Base-by-base conservation (phyloP, 2,888 invertebrate species). In the Terebella lapidaria region DNA sequence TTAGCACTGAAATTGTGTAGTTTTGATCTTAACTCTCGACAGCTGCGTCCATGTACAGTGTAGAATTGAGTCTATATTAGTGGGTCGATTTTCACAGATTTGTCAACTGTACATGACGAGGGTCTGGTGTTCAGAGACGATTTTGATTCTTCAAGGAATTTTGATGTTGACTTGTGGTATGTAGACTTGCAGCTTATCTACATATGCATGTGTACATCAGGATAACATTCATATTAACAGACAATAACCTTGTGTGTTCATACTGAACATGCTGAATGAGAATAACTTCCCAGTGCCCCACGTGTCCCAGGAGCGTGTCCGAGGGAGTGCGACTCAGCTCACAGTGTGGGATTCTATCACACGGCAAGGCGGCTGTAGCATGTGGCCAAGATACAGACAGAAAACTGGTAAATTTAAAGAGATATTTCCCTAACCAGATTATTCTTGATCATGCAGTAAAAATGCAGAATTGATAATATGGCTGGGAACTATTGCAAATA, bases 111-210 rank as follows among this genome's bases (percentile, higher is more conserved):
- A 3, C 72, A 80, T 59, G 68, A 75, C 29, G 69, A 76, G 26
- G 74, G 74, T 2, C 63, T 80, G 2, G 70, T 80, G 22, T 68
- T 81, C 20, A 70, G 80, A 60, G 81, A 81, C 59, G 79, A 79
- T 61, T 81, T 81, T 72, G 81, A 80, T 54, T 70, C 72, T 24
- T 64, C 65, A 26, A 54, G 60, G 24, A 61, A 57, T 45, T 60
- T 74, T 49, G 58, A 68, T 54, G 58, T 67, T 1, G 59, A 69
- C 5, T 57, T 73, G 5, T 76, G 78, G 78, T 75, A 35, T 35
- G n/a, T 10, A 35, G 10, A n/a, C 42, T 35, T 35, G n/a, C 42
- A 35, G 42, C n/a, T 35, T 35, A 35, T 35, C 10, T 35, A 35
- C n/a, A n/a, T 35, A 35, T 35, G n/a, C n/a, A 35, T 35, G n/a